phyloP scores from a whole-genome alignment of 2,888 invertebrate species.

The Digitonthophagus gazella region DNA sequence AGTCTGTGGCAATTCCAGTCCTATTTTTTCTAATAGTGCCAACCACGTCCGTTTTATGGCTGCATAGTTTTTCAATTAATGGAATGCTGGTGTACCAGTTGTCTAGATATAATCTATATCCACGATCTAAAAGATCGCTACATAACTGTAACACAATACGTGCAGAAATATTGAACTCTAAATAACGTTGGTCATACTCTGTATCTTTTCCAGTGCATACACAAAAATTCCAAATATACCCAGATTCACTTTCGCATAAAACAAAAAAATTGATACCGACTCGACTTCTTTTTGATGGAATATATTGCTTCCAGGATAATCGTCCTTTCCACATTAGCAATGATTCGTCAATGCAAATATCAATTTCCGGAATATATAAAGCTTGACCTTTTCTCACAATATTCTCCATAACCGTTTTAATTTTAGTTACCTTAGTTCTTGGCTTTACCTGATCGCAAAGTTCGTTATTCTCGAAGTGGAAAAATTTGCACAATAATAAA shows the following conservation, averaged over 20 bases:
- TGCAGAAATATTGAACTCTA: neutral
- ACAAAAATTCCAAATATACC: conserved; percentile 21
- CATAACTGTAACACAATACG: neutral
- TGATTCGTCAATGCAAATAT: conserved; percentile 23
- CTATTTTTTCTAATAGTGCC: conserved; percentile 18
- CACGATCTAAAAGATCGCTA: conserved; percentile 22
- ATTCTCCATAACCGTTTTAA: conserved; percentile 18
- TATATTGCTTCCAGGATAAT: conserved; percentile 25
- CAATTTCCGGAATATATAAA: conserved; percentile 18
- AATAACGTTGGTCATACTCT: neutral
- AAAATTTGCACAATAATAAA: conserved; percentile 3
- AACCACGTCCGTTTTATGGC: conserved; percentile 11
- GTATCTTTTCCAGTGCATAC: conserved; percentile 17
- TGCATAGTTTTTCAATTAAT: conserved; percentile 10
- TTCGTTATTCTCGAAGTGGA: conserved; percentile 3
- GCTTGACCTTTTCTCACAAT: conserved; percentile 20
- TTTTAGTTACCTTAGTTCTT: conserved; percentile 6
- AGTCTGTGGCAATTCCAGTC: conserved; percentile 13
- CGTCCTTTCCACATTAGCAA: conserved; percentile 23
- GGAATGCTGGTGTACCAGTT: conserved; percentile 26
- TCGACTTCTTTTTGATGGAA: conserved; percentile 27
- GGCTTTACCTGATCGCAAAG: neutral
- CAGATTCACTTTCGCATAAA: conserved; percentile 20
- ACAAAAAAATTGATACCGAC: conserved; percentile 24
- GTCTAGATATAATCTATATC: conserved; percentile 33